Evolutionary conservation across 2,113 vertebrate genomes (phyloP), one percentile per base, ranked within the genome.

Genomic region (Plectropomus leopardus): DNA sequence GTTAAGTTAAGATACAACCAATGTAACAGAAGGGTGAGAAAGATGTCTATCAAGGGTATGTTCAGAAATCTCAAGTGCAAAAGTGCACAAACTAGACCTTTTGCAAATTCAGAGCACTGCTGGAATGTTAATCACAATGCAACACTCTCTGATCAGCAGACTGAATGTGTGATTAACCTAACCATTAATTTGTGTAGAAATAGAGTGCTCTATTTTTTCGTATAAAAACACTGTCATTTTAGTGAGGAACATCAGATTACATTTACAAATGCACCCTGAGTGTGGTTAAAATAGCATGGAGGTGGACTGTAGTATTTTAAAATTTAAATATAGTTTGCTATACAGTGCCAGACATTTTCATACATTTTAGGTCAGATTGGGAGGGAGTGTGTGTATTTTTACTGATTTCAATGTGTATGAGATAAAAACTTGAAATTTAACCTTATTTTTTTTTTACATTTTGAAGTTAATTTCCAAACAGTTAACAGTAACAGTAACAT

Each of bases 391-490:
- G 10, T 6, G 5, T 16, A 17, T 11, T 28, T 23, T 48, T 59
- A 23, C 72, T 13, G 30, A 14, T 40, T 60, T 16, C 3, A 34
- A 7, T 16, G 16, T 36, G 10, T 34, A 14, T 4, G 5, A 19
- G n/a, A 55, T 71, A 48, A 4, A 48, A 64, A 47, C n/a, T 9
- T 64, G n/a, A 28, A 19, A 28, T 5, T 51, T 50, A 73, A 61
- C 47, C 48, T 16, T 34, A 24, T 45, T 5, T 45, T 4, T 6
- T 45, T 5, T 45, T 4, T 6, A 42, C 9, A 45, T 55, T 4
- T n/a, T 54, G 1, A 58, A 17, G 23, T 26, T 26, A 54, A 16
- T 19, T 44, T 24, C 4, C 16, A 7, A 54, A 17, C 7, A 26
- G 47, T 48, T n/a, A 57, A n/a, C 28, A 28, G 21, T 11, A 48